Conservation (phyloP, 1,140 invertebrate genomes). For the Theocolax elegans region DNA sequence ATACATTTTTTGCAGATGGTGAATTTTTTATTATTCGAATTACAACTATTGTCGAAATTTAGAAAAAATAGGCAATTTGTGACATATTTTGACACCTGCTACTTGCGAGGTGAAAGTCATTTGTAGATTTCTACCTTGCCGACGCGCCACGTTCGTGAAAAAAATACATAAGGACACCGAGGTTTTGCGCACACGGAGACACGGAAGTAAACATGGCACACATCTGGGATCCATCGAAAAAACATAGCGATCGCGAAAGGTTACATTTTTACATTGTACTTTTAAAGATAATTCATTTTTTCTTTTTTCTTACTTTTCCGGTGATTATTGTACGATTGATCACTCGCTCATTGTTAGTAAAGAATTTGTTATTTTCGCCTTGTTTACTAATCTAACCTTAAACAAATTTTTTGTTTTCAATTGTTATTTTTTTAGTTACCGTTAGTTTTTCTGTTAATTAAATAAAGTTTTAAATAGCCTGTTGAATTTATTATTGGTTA, state of each 20-base stretch:
- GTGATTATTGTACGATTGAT: neutral
- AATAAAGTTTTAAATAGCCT: too few relatives aligned
- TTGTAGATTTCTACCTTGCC: slow-evolving; percentile 12
- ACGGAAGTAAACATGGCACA: slow-evolving; percentile 53
- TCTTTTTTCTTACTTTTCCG: neutral
- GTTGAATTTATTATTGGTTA: too few relatives aligned
- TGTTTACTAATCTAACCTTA: slow-evolving; percentile 20
- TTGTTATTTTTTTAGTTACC: neutral
- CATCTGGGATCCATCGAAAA: slow-evolving; percentile 71
- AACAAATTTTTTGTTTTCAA: neutral
- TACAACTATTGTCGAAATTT: too few relatives aligned
- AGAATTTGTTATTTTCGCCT: neutral
- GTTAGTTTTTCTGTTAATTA: neutral
- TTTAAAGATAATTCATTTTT: neutral
- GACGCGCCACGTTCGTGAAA: slow-evolving; percentile 17
- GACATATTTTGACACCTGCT: neutral
- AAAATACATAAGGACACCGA: too few relatives aligned
- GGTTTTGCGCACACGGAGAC: too few relatives aligned
- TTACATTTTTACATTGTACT: slow-evolving; percentile 46
- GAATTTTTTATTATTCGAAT: too few relatives aligned
- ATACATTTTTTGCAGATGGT: too few relatives aligned
- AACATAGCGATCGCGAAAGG: slow-evolving; percentile 76
- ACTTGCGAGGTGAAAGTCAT: neutral
- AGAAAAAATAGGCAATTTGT: too few relatives aligned
- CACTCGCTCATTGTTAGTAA: neutral